These are phyloP conservation scores for Ditylenchus dipsaci DNA, from an alignment of 1,140 invertebrate species.

Conservation along the genomic window DNA sequence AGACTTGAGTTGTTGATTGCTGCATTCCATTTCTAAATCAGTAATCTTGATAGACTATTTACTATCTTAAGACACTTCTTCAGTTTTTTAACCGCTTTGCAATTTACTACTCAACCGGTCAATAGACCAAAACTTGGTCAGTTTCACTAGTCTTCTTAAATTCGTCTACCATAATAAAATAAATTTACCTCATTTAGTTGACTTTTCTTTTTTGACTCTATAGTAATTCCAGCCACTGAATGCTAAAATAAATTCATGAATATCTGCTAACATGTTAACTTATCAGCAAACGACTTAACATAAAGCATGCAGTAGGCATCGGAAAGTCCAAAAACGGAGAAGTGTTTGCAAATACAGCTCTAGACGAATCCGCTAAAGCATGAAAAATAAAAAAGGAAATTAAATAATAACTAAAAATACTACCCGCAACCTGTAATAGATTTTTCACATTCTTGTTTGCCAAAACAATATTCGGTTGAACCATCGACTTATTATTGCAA, in stretches of 20 bases:
- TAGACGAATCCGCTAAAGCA: slow-evolving; percentile 7
- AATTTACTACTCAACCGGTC: too few species aligned
- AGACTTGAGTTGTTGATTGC: slow-evolving; percentile 18
- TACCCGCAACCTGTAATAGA: slow-evolving; percentile 15
- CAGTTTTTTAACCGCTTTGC: too few species aligned
- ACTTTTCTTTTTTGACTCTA: slow-evolving; percentile 4
- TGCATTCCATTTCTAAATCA: slow-evolving; percentile 26
- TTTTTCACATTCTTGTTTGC: not conserved
- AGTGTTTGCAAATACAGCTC: slow-evolving; percentile 35
- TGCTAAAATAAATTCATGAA: too few species aligned
- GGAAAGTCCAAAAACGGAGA: slow-evolving; percentile 48
- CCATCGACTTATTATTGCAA: too few species aligned
- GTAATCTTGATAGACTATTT: not conserved
- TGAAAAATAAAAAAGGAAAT: not conserved
- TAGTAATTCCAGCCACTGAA: slow-evolving; percentile 22
- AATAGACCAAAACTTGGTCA: too few species aligned
- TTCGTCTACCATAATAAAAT: too few species aligned
- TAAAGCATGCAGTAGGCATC: slow-evolving; percentile 31
- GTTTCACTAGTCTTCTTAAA: too few species aligned
- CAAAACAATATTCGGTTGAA: not conserved
- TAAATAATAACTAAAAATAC: not conserved
- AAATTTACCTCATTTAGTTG: not conserved
- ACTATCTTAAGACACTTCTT: too few species aligned
- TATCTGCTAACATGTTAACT: not conserved
- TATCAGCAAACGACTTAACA: slow-evolving; percentile 1